phyloP scores from a whole-genome alignment of 2,888 invertebrate genomes.

The Dasypogon diadema region DNA sequence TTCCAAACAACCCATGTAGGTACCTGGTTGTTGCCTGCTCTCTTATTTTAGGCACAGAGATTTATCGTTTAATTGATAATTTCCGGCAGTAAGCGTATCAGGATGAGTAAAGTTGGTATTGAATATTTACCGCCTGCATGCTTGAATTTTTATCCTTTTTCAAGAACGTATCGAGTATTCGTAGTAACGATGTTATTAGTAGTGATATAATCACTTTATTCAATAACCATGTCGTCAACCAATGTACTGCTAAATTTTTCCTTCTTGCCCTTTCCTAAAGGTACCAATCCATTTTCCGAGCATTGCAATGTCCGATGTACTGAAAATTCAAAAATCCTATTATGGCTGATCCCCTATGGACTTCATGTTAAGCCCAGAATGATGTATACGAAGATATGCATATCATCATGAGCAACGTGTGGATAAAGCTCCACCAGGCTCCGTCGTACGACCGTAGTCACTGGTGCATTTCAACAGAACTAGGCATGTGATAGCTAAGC shows the following conservation, averaged over 20 bases:
- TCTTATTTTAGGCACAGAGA: no score
- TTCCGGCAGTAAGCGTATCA: no score
- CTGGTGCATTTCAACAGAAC: constrained; percentile 42
- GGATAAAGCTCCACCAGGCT: constrained; percentile 22
- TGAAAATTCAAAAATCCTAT: constrained; percentile 49
- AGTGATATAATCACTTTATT: constrained; percentile 44
- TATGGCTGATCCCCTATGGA: constrained; percentile 48
- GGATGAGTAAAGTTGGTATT: no score
- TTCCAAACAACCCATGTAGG: no score
- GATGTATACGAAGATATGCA: constrained; percentile 45
- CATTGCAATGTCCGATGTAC: constrained; percentile 36
- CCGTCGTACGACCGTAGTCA: constrained; percentile 10
- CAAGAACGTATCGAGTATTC: no score
- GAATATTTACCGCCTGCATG: no score
- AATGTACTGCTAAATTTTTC: background rate
- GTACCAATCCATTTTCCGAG: background rate
- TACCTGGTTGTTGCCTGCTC: no score
- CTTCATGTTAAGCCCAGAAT: constrained; percentile 46
- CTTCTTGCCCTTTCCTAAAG: constrained; percentile 18
- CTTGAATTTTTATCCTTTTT: no score
- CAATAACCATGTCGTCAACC: constrained; percentile 12
- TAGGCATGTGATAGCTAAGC: constrained; percentile 41
- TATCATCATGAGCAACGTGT: constrained; percentile 50
- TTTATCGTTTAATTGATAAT: no score
- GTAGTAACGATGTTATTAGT: no score